Evolutionary conservation across 2,888 invertebrate genomes (phyloP), one percentile per base, ranked within the genome.

Genomic region (Megaustenia siamemsis): DNA sequence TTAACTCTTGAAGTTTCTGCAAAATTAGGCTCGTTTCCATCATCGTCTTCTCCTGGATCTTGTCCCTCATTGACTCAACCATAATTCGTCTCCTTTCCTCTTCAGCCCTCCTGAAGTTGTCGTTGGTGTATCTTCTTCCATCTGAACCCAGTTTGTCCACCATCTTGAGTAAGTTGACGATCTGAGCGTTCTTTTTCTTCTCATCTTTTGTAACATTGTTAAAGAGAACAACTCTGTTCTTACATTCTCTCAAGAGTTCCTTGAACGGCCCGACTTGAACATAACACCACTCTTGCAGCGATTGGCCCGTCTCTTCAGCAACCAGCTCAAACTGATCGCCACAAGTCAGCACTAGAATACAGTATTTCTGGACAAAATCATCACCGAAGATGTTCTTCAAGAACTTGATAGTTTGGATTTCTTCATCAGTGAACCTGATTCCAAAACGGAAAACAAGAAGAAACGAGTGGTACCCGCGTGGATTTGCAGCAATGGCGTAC

Each of bases 381-480:
- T 43, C 2, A 45, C 73, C 73, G 18, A 73, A 73, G 10, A 73
- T 45, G 2, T n/a, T 12, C 28, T 73, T 73, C 12, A 73, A 28
- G 2, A 73, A 45, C 0, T 24, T 15, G 1, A 73, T 28, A 6
- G 73, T 28, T 0, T 45, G 1, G 12, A 28, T 10, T 28, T 73
- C 73, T 45, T 73, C 45, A 10, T 45, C 28, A 0, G 45, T n/a
- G 73, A 73, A 43, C 24, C 73, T 45, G n/a, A 28, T 28, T 15
- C 45, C 73, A 28, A 45, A 73, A 8, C 32, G 15, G 18, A 45
- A 1, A 10, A 45, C 28, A 12, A 73, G 28, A 10, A 73, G 73
- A 45, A 73, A 28, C 15, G 73, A 43, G 28, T 73, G 73, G 18
- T 73, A 73, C 1, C 73, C 73, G 28, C 73, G 8, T 4, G 73